Evolutionary conservation across 2,888 invertebrate genomes (phyloP).

Genomic region (Oxystoma pomonae): DNA sequence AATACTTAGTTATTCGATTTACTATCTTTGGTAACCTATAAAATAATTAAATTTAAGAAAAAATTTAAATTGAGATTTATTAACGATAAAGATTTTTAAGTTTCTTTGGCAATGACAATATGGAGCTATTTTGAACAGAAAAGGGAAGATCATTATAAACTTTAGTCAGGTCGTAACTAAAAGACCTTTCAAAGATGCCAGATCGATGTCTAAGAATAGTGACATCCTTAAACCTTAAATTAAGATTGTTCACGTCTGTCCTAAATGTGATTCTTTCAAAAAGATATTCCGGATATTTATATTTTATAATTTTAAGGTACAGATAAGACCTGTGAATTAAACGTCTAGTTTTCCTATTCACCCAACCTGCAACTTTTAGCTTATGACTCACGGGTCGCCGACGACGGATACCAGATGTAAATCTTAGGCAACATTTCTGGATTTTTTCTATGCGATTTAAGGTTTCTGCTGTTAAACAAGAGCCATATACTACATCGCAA

Average conservation of each 20-base stretch:
- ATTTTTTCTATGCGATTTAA: not conserved
- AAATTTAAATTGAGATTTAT: no score
- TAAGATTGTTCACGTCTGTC: no score
- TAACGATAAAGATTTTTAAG: no score
- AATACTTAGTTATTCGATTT: no score
- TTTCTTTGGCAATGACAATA: no score
- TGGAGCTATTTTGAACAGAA: no score
- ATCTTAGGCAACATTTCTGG: not conserved
- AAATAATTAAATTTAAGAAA: no score
- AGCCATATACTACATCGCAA: conserved; percentile 3
- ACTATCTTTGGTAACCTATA: no score
- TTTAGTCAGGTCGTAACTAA: not conserved
- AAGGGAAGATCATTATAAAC: not conserved
- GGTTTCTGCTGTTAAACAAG: conserved; percentile 1
- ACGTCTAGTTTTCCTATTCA: not conserved
- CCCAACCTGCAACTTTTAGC: not conserved
- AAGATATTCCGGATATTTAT: not conserved
- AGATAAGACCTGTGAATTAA: not conserved
- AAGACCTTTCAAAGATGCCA: not conserved
- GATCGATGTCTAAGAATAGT: not conserved
- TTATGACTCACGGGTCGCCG: not conserved
- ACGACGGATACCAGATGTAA: not conserved
- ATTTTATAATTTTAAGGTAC: not conserved
- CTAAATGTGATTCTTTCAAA: not conserved
- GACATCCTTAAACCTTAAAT: no score